Evolutionary conservation across 1,140 invertebrate genomes (phyloP).

Genomic region (Augochlora pura): DNA sequence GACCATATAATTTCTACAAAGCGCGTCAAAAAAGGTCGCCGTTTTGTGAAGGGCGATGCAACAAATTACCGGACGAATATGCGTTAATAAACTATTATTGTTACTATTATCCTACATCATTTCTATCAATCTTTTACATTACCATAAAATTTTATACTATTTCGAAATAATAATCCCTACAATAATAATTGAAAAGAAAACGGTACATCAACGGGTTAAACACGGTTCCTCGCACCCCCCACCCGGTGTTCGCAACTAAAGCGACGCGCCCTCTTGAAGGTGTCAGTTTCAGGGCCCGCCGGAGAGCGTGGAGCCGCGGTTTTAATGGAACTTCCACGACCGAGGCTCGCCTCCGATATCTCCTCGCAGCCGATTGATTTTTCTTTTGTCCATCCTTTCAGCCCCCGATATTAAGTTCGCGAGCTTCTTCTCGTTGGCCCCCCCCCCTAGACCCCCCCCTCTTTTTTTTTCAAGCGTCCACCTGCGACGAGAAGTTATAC

Average conservation of each 20-base stretch:
- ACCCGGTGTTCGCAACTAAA: slow-evolving; percentile 42
- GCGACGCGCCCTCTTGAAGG: slow-evolving; percentile 56
- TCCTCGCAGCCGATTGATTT: slow-evolving; percentile 28
- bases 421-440: background rate
- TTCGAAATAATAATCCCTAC: too few relatives aligned
- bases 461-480: slow-evolving; percentile 10
- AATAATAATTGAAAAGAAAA: too few relatives aligned
- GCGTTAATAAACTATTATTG: too few relatives aligned
- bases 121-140: too few relatives aligned
- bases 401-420: slow-evolving; percentile 13
- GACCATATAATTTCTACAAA: too few relatives aligned
- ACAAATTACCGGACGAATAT: too few relatives aligned
- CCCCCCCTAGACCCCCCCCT: background rate
- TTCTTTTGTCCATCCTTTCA: slow-evolving; percentile 28
- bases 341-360: slow-evolving; percentile 27
- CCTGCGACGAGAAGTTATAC: background rate
- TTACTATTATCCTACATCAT: too few relatives aligned
- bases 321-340: slow-evolving; percentile 37
- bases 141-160: too few relatives aligned
- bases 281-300: slow-evolving; percentile 67
- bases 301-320: slow-evolving; percentile 44
- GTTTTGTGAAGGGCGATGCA: too few relatives aligned
- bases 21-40: too few relatives aligned
- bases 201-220: too few relatives aligned
- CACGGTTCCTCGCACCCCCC: slow-evolving; percentile 43